Conservation (phyloP, 1,140 invertebrate genomes). For the Drosophila gunungcola region DNA sequence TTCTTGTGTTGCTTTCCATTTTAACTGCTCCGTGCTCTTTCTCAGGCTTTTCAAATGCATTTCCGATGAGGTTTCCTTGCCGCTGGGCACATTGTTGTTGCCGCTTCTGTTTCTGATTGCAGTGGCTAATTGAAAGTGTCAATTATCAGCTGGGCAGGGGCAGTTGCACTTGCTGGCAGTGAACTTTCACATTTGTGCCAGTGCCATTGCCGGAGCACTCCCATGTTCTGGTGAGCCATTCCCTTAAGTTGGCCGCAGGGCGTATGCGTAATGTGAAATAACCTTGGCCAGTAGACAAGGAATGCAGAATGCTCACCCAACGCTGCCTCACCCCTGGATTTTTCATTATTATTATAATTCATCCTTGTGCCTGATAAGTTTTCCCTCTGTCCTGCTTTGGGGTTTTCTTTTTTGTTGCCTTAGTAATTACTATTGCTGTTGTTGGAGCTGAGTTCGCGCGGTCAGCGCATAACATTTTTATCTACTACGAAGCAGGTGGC, state of each 20-base stretch:
- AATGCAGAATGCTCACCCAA: conserved; percentile 19
- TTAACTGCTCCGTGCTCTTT: conserved; percentile 14
- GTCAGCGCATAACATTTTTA: conserved; percentile 51
- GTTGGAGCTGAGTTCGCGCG: conserved; percentile 47
- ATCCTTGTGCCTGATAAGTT: conserved; percentile 69
- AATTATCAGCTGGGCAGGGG: conserved; percentile 45
- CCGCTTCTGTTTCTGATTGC: conserved; percentile 33
- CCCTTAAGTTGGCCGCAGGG: conserved; percentile 28
- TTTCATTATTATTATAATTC: conserved; percentile 67
- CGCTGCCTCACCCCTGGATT: conserved; percentile 14
- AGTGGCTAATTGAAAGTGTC: conserved; percentile 67
- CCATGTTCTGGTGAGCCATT: conserved; percentile 15
- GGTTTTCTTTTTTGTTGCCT: conserved; percentile 23
- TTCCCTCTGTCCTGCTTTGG: conserved; percentile 26
- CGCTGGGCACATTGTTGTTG: conserved; percentile 38
- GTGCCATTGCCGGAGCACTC: not conserved
- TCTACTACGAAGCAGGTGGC: conserved; percentile 23
- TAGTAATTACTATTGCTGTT: conserved; percentile 26
- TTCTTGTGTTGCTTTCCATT: conserved; percentile 19
- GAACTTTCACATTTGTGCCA: conserved; percentile 70
- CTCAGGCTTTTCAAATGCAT: conserved; percentile 33
- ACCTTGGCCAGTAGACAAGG: conserved; percentile 59
- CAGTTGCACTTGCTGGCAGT: conserved; percentile 30
- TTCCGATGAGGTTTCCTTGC: conserved; percentile 15
- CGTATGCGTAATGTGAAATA: conserved; percentile 71